Conservation (phyloP, 2,797 vertebrate genomes). For the Ctenochaetus hawaiiensis region DNA sequence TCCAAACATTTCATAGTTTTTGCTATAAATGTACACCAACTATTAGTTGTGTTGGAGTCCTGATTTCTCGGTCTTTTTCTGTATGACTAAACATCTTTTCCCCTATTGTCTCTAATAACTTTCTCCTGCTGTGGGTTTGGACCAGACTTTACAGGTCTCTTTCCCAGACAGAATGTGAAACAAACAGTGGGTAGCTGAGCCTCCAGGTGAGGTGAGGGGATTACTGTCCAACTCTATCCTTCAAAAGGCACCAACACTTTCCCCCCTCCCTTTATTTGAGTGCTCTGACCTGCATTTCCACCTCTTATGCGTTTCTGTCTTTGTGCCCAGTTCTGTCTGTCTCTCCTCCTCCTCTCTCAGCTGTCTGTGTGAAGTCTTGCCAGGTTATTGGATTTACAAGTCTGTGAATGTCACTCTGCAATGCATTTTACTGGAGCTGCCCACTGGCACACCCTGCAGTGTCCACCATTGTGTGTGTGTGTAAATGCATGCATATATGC, state of each 20-base stretch:
- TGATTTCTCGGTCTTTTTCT: background rate
- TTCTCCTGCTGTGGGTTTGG: slow-evolving; percentile 3
- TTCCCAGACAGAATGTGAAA: slow-evolving; percentile 46
- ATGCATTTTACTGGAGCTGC: slow-evolving; percentile 19
- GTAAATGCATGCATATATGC: slow-evolving; percentile 1
- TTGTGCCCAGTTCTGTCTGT: slow-evolving; percentile 24
- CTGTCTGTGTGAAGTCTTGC: slow-evolving; percentile 46
- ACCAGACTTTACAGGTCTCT: slow-evolving; percentile 50
- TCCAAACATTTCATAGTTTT: slow-evolving; percentile 39
- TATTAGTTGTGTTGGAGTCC: background rate
- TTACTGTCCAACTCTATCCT: slow-evolving; percentile 67
- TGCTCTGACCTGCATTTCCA: slow-evolving; percentile 26
- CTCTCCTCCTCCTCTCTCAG: slow-evolving; percentile 1
- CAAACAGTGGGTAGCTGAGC: slow-evolving; percentile 51
- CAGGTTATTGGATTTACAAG: slow-evolving; percentile 56
- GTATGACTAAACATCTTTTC: slow-evolving; percentile 8
- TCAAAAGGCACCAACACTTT: slow-evolving; percentile 39
- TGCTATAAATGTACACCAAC: slow-evolving; percentile 17
- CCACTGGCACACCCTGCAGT: slow-evolving; percentile 19
- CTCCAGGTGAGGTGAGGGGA: slow-evolving; percentile 48
- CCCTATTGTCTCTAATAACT: slow-evolving; percentile 1
- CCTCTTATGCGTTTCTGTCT: slow-evolving; percentile 34
- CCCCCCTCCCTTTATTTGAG: slow-evolving; percentile 3
- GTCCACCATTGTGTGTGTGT: background rate
- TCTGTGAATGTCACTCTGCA: slow-evolving; percentile 41